phyloP scores from a whole-genome alignment of 1,140 invertebrate genomes.

The Camponotus pennsylvanicus region DNA sequence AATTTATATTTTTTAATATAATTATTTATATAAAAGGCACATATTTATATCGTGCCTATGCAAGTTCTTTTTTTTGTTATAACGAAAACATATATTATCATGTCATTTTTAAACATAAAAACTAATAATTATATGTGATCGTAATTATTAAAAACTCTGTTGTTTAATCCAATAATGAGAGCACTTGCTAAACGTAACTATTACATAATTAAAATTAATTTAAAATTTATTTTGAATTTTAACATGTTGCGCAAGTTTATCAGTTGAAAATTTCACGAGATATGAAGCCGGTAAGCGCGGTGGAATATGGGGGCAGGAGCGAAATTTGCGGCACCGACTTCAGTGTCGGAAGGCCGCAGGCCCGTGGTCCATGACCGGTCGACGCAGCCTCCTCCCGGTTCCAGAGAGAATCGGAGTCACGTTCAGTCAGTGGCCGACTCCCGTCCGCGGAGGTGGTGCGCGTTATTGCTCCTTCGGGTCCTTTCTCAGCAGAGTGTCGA shows the following conservation, averaged over 20 bases:
- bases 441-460: slow-evolving; percentile 82
- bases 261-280: slow-evolving; percentile 14
- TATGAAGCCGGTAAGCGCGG: not conserved
- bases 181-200: not conserved
- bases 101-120: not conserved
- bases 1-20: too few relatives aligned
- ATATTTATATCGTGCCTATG: not conserved
- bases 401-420: slow-evolving; percentile 77
- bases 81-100: not conserved
- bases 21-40: not conserved
- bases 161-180: slow-evolving; percentile 14
- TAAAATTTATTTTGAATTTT: slow-evolving; percentile 6
- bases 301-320: slow-evolving; percentile 14
- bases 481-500: slow-evolving; percentile 55
- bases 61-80: not conserved
- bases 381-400: slow-evolving; percentile 80
- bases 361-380: slow-evolving; percentile 79
- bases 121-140: not conserved
- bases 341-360: slow-evolving; percentile 78
- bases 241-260: slow-evolving; percentile 15
- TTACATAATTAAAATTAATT: not conserved
- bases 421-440: slow-evolving; percentile 85
- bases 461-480: slow-evolving; percentile 67
- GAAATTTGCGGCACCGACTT: slow-evolving; percentile 71
- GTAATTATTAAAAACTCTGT: too few relatives aligned